These are phyloP conservation scores for Schlechtendalia chinensis DNA, from an alignment of 1,140 invertebrate species.

Conservation along the genomic window DNA sequence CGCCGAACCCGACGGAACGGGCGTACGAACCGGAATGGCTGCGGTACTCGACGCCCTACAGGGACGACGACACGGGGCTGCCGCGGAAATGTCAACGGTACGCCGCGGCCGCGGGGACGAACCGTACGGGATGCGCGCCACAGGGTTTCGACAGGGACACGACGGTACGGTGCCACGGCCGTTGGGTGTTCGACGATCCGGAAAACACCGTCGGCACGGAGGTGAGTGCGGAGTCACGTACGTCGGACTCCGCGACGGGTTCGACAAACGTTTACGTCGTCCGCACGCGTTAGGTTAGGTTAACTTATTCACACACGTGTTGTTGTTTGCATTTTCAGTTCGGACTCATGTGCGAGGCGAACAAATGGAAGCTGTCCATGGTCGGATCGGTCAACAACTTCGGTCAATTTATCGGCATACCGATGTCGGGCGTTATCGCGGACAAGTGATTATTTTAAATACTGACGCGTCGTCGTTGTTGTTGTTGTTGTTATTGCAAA, in stretches of 20 bases:
- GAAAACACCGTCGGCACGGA: slow-evolving; percentile 63
- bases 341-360: slow-evolving; percentile 60
- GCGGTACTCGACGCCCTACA: slow-evolving; percentile 15
- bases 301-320: background rate
- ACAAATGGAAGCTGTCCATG: slow-evolving; percentile 69
- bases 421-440: slow-evolving; percentile 67
- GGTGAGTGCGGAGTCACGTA: slow-evolving; percentile 55
- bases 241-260: slow-evolving; percentile 49
- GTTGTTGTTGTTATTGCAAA: too few species aligned
- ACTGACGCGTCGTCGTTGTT: too few species aligned
- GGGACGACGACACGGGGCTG: background rate
- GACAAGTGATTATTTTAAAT: slow-evolving; percentile 59
- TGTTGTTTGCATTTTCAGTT: slow-evolving; percentile 57
- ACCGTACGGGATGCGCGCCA: background rate
- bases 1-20: background rate
- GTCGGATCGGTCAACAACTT: slow-evolving; percentile 71
- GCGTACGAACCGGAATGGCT: slow-evolving; percentile 23
- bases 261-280: too few species aligned
- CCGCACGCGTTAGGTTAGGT: too few species aligned
- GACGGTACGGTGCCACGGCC: slow-evolving; percentile 42
- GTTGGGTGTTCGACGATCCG: slow-evolving; percentile 59
- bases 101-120: slow-evolving; percentile 52
- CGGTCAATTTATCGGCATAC: slow-evolving; percentile 69
- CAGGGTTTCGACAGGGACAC: background rate
- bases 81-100: slow-evolving; percentile 45